Percentiles rank a stretch among this genome's conserved stretches.
Conservation (phyloP, 2,113 vertebrate species). For the Mobula birostris region DNA sequence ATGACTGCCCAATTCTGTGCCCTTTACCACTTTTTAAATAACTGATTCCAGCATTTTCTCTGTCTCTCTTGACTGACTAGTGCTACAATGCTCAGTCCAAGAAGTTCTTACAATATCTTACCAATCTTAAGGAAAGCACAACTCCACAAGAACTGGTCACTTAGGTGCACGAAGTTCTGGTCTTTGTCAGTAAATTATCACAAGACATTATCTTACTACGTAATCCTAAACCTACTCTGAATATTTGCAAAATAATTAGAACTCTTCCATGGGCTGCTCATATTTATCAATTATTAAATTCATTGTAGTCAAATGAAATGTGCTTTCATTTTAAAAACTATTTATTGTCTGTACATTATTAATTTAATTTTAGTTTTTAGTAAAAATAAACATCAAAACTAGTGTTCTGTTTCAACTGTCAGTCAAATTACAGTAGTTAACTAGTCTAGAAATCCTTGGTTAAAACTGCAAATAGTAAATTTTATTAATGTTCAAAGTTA, state of each 20-base stretch:
- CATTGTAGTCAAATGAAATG: neutral
- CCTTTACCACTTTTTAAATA: too few species aligned
- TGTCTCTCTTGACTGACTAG: too few species aligned
- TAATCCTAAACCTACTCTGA: neutral
- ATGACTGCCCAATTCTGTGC: too few species aligned
- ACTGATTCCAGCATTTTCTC: too few species aligned
- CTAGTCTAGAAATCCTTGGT: neutral
- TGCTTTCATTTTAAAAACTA: slow-evolving; percentile 13
- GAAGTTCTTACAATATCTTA: too few species aligned
- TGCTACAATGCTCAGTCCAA: too few species aligned
- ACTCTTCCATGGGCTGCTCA: neutral
- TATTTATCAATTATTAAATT: too few species aligned
- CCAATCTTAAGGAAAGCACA: neutral
- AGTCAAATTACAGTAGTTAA: neutral
- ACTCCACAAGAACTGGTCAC: neutral
- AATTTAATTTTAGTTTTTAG: slow-evolving; percentile 25
- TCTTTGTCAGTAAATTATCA: neutral
- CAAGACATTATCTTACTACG: neutral
- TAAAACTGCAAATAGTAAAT: neutral
- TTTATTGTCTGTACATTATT: slow-evolving; percentile 4
- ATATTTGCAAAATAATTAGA: neutral
- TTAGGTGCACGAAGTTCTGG: neutral
- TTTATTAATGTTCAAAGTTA: slow-evolving; percentile 12
- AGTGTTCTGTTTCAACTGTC: neutral
- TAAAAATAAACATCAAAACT: neutral